Evolutionary conservation across 2,888 invertebrate genomes (phyloP).

Genomic region (Plutella xylostella): DNA sequence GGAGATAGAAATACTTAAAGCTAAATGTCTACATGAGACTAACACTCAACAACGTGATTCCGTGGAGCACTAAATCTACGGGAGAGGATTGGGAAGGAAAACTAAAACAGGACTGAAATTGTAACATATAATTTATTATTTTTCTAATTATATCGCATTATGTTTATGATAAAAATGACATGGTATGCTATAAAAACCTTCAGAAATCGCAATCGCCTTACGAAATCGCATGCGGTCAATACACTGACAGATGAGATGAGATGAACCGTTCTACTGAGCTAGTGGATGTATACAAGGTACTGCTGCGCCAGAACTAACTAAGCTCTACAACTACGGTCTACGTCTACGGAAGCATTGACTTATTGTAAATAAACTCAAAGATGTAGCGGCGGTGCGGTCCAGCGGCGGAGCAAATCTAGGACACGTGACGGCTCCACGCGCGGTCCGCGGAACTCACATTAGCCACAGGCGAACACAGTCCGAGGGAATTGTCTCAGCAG

Average conservation of each 20-base stretch:
- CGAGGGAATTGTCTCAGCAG: conserved; percentile 36
- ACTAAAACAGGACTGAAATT: neutral
- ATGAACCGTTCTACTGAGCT: conserved; percentile 15
- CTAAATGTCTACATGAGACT: conserved; percentile 7
- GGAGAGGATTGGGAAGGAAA: neutral
- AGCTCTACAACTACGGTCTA: conserved; percentile 20
- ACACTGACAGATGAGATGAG: conserved; percentile 23
- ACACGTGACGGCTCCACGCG: conserved; percentile 52
- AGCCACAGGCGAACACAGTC: conserved; percentile 55
- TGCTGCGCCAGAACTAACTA: conserved; percentile 11
- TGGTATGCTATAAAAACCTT: neutral
- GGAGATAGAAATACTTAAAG: conserved; percentile 35
- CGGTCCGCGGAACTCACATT: conserved; percentile 57
- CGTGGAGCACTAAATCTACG: neutral
- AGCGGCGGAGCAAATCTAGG: conserved; percentile 52
- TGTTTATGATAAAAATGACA: neutral
- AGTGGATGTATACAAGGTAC: neutral
- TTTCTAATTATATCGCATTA: neutral
- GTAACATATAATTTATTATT: neutral
- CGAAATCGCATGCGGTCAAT: conserved; percentile 39
- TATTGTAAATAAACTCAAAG: conserved; percentile 41
- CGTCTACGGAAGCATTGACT: conserved; percentile 41
- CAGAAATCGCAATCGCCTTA: conserved; percentile 28
- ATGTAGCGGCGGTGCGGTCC: conserved; percentile 47
- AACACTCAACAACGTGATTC: conserved; percentile 2